A percentile compares a stretch with the other conserved stretches of the same genome.
These are phyloP conservation scores for Drosophila eohydei DNA, from an alignment of 2,888 invertebrate species.

Conservation along the genomic window DNA sequence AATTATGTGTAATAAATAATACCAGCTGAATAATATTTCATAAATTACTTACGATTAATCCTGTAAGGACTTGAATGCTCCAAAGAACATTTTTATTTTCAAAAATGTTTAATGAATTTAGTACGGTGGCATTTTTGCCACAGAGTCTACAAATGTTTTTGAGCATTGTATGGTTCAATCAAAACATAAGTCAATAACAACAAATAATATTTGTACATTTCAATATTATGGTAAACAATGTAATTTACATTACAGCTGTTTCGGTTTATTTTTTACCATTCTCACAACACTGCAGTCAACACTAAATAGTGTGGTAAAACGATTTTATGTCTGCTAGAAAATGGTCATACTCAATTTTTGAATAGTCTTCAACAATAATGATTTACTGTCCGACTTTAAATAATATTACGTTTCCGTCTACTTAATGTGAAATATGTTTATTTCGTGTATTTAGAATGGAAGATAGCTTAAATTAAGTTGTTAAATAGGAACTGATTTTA, in stretches of 20 bases:
- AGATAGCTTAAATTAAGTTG: not conserved
- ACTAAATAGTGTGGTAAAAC: slow-evolving; percentile 32
- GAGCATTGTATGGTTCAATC: slow-evolving; percentile 27
- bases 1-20: not conserved
- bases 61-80: slow-evolving; percentile 49
- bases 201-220: not conserved
- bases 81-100: slow-evolving; percentile 42
- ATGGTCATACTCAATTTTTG: not conserved
- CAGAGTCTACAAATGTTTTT: slow-evolving; percentile 47
- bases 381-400: too few relatives aligned
- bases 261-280: slow-evolving; percentile 25
- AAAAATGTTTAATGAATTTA: slow-evolving; percentile 41
- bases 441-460: not conserved
- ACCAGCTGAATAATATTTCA: not conserved
- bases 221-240: slow-evolving; percentile 15
- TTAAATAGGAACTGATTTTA: not conserved
- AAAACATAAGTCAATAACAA: slow-evolving; percentile 7
- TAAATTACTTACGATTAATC: slow-evolving; percentile 36
- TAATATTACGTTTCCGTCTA: too few relatives aligned
- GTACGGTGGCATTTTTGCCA: slow-evolving; percentile 19
- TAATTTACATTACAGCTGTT: slow-evolving; percentile 31
- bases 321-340: not conserved
- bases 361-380: not conserved
- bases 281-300: not conserved
- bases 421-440: not conserved